Evolutionary conservation across 1,140 invertebrate species (phyloP).

Genomic region (Caenorhabditis briggsae): DNA sequence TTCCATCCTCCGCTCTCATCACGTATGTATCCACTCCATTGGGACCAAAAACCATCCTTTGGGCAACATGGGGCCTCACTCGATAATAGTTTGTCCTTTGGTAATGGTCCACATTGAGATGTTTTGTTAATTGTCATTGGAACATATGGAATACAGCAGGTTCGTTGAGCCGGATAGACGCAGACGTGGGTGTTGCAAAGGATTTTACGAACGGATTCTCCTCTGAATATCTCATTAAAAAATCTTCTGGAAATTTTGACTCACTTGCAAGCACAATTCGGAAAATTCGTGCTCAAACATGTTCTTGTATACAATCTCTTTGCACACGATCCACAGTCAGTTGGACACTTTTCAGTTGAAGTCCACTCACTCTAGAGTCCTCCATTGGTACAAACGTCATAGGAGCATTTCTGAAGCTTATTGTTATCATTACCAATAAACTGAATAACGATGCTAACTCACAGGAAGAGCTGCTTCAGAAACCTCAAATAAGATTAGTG

Average conservation of each 20-base stretch:
- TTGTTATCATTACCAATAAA: too few species aligned
- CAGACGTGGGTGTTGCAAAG: slow-evolving; percentile 3
- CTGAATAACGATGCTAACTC: too few species aligned
- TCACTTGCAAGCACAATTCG: not conserved
- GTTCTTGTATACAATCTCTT: too few species aligned
- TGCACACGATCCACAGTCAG: not conserved
- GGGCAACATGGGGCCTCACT: not conserved
- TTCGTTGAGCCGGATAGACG: slow-evolving; percentile 7
- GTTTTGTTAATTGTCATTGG: slow-evolving; percentile 6
- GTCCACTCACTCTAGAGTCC: slow-evolving; percentile 21
- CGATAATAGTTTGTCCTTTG: not conserved
- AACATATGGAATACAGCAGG: slow-evolving; percentile 38
- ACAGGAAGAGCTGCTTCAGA: too few species aligned
- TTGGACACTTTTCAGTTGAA: not conserved
- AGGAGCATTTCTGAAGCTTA: not conserved
- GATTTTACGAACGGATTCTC: not conserved
- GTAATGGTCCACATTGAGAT: slow-evolving; percentile 1
- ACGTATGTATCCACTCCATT: not conserved
- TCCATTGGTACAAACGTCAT: not conserved
- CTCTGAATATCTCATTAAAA: not conserved
- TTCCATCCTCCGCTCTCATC: not conserved
- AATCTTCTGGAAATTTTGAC: not conserved
- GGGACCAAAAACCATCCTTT: not conserved
- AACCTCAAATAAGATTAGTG: too few species aligned
- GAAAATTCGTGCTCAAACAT: too few species aligned